A percentile compares a stretch with the other conserved stretches of the same genome.
Conservation (phyloP, 1,140 invertebrate genomes). For the Tetragonula clypearis region DNA sequence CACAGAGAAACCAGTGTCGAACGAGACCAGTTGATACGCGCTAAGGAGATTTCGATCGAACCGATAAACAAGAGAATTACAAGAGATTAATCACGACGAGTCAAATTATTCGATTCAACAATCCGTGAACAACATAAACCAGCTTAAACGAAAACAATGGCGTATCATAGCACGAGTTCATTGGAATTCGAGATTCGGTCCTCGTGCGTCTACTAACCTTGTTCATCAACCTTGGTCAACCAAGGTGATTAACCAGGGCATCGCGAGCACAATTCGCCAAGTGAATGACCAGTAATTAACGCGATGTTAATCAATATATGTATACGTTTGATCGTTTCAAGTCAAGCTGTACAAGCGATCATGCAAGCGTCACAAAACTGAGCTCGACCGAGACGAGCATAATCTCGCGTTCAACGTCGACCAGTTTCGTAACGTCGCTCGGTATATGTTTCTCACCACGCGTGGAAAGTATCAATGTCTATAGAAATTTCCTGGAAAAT, state of each 20-base stretch:
- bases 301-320: background rate
- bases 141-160: background rate
- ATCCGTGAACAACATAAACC: background rate
- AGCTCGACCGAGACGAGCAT: background rate
- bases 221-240: background rate
- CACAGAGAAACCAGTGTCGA: background rate
- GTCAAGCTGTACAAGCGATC: background rate
- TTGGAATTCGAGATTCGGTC: background rate
- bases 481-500: too few relatives aligned
- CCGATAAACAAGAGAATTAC: background rate
- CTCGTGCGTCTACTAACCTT: background rate
- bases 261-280: background rate
- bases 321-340: background rate
- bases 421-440: too few relatives aligned
- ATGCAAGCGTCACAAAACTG: background rate
- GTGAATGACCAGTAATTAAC: background rate
- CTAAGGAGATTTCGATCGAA: background rate
- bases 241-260: background rate
- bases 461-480: too few relatives aligned
- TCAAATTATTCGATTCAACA: background rate
- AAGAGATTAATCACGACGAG: background rate
- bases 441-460: background rate
- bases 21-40: background rate
- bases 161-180: background rate
- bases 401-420: background rate